Percentiles rank a stretch among this genome's conserved stretches.
Evolutionary conservation across 2,113 vertebrate species (phyloP).

Genomic region (Pelvicachromis taeniatus): DNA sequence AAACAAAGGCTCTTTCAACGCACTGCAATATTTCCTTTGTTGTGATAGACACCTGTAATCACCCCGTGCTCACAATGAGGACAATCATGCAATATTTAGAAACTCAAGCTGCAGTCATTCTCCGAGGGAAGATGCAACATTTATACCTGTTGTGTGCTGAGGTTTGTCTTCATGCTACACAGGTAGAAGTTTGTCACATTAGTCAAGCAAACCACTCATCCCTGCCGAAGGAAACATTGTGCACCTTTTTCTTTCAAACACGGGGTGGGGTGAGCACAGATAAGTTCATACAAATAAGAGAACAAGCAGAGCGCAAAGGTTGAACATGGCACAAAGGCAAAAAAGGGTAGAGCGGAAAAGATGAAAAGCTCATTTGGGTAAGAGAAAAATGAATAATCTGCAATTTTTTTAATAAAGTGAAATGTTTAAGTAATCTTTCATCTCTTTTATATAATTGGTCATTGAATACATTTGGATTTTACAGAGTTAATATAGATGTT

Average conservation of each 20-base stretch:
- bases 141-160: constrained; percentile 11
- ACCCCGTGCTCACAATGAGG: background rate
- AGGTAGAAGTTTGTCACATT: background rate
- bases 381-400: background rate
- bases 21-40: constrained; percentile 16
- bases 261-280: background rate
- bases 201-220: background rate
- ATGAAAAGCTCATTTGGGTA: background rate
- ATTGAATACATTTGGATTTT: background rate
- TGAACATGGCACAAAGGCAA: background rate
- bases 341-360: background rate
- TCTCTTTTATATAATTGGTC: background rate
- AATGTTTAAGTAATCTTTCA: background rate
- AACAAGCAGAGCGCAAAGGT: background rate
- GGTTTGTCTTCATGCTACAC: background rate
- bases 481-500: background rate
- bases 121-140: constrained; percentile 10
- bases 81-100: constrained; percentile 47
- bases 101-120: constrained; percentile 7
- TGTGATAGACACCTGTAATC: constrained; percentile 43
- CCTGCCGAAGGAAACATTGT: background rate
- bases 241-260: background rate
- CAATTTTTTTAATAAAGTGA: background rate
- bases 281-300: background rate
- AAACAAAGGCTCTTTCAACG: constrained; percentile 53